A percentile compares a stretch with the other conserved stretches of the same genome.
phyloP scores from a whole-genome alignment of 2,797 vertebrate genomes.

The Spheniscus humboldti region DNA sequence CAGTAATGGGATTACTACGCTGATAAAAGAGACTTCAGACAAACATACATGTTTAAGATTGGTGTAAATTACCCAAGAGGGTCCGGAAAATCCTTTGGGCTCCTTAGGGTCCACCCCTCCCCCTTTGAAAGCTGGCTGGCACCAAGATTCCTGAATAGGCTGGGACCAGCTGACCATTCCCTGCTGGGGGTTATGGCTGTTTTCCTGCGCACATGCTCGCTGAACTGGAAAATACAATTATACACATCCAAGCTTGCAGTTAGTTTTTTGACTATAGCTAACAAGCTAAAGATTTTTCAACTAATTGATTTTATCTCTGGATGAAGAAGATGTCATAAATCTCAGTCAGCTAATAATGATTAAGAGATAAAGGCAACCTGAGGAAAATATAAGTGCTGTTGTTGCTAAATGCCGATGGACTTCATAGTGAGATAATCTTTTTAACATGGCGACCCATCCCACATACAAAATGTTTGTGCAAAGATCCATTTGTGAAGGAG shows the following conservation, averaged over 20 bases:
- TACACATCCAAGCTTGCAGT: constrained; percentile 78
- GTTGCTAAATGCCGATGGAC: not conserved
- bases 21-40: constrained; percentile 73
- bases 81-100: constrained; percentile 60
- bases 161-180: constrained; percentile 65
- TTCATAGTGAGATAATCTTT: constrained; percentile 66
- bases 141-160: constrained; percentile 56
- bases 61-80: constrained; percentile 78
- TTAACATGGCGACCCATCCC: constrained; percentile 51
- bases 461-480: constrained; percentile 48
- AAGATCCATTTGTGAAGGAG: constrained; percentile 42
- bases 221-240: constrained; percentile 87
- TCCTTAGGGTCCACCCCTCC: constrained; percentile 32
- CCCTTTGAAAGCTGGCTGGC: constrained; percentile 56
- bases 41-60: constrained; percentile 77
- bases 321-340: constrained; percentile 68
- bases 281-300: constrained; percentile 76
- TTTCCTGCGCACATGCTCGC: constrained; percentile 57
- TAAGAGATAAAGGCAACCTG: constrained; percentile 43
- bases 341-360: constrained; percentile 61
- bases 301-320: constrained; percentile 79
- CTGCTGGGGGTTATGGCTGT: constrained; percentile 59
- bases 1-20: constrained; percentile 86
- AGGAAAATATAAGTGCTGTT: constrained; percentile 3
- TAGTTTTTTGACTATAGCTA: constrained; percentile 65